phyloP scores from a whole-genome alignment of 2,888 invertebrate species.

The Odiellus spinosus region DNA sequence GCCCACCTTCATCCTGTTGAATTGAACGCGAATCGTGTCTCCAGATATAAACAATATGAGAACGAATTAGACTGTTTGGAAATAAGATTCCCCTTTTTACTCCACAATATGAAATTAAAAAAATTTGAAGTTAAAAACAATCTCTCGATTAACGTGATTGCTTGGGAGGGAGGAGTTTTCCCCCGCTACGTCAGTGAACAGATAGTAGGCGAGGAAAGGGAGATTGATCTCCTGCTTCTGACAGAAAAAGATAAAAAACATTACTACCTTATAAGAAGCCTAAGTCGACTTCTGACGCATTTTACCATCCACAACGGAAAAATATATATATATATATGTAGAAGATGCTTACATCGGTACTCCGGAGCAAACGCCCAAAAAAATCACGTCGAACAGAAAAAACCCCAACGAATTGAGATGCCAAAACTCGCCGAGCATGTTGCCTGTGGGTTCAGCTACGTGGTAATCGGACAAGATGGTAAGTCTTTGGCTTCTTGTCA shows the following conservation, averaged over 20 bases:
- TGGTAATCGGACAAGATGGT: not conserved
- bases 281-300: not conserved
- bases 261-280: constrained; percentile 1
- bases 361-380: not conserved
- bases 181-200: not conserved
- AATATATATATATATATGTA: constrained; percentile 1
- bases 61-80: no score
- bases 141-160: constrained; percentile 2
- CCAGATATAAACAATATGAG: no score
- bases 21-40: no score
- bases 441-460: constrained; percentile 4
- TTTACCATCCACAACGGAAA: not conserved
- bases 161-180: not conserved
- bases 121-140: not conserved
- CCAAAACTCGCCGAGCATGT: constrained; percentile 4
- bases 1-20: no score
- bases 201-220: not conserved
- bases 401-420: not conserved
- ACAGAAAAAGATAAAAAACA: not conserved
- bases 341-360: constrained; percentile 5
- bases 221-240: constrained; percentile 4
- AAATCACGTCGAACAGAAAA: not conserved
- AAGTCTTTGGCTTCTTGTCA: no score
- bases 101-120: no score
- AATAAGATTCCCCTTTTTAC: no score